phyloP scores from a whole-genome alignment of 2,888 invertebrate species.

The Gastracanthus pulcherrimus region DNA sequence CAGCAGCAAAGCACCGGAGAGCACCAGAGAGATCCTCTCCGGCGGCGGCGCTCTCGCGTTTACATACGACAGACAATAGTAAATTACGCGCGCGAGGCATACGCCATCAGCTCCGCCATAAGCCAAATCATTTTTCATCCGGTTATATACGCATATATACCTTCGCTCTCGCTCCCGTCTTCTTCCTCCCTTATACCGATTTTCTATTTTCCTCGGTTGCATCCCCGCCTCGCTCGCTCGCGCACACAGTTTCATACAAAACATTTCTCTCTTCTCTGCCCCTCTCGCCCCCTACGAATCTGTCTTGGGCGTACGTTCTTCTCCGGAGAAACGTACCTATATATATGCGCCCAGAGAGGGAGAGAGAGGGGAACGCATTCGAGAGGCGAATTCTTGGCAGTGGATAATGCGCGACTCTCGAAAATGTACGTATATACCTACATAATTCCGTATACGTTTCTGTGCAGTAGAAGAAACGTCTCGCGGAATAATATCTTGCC shows the following conservation, averaged over 20 bases:
- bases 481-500: conserved; percentile 31
- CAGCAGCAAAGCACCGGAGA: too few species aligned
- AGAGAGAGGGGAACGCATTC: background rate
- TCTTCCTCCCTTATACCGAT: conserved; percentile 5
- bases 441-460: background rate
- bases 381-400: conserved; percentile 18
- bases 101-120: background rate
- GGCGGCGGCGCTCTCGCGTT: too few species aligned
- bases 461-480: background rate
- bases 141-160: background rate
- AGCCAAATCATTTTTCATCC: conserved; percentile 26
- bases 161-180: too few species aligned
- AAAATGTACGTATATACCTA: conserved; percentile 3
- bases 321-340: background rate
- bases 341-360: background rate
- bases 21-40: too few species aligned
- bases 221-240: too few species aligned
- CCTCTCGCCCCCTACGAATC: background rate
- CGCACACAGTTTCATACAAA: background rate
- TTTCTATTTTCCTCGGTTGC: background rate
- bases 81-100: conserved; percentile 10
- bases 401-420: conserved; percentile 22
- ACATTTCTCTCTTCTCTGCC: background rate
- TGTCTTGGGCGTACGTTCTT: too few species aligned
- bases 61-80: conserved; percentile 14